Conservation (phyloP, 2,797 vertebrate genomes). For the Ptychobarbus kaznakovi region DNA sequence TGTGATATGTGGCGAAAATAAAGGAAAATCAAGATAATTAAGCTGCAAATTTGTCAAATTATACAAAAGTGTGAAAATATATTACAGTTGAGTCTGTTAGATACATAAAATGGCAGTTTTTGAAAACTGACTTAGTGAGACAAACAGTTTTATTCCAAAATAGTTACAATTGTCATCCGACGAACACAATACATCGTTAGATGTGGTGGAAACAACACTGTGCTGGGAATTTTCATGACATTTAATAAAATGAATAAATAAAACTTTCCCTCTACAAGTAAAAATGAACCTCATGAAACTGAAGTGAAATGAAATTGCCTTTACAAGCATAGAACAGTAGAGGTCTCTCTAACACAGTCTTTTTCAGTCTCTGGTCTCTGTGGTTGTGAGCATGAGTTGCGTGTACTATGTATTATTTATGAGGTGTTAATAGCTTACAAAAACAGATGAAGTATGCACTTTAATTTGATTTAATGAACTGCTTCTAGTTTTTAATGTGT, state of each 20-base stretch:
- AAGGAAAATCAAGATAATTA: background rate
- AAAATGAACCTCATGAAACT: background rate
- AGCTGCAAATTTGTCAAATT: background rate
- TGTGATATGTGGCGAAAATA: background rate
- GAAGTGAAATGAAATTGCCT: background rate
- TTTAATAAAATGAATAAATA: background rate
- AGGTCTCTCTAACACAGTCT: constrained; percentile 61
- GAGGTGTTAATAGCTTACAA: constrained; percentile 60
- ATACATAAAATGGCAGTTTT: background rate
- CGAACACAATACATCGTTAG: background rate
- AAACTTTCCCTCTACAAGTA: background rate
- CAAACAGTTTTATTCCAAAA: background rate
- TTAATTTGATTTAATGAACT: constrained; percentile 64
- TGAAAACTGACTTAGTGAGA: background rate
- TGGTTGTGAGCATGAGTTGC: constrained; percentile 33
- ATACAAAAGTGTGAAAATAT: background rate
- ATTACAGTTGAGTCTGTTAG: background rate
- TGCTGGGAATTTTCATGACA: background rate
- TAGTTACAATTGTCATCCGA: background rate
- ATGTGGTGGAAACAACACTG: background rate
- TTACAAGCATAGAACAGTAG: constrained; percentile 55
- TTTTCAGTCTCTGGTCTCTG: background rate
- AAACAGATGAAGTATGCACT: constrained; percentile 62
- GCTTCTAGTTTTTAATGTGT: constrained; percentile 62
- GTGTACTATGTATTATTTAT: constrained; percentile 67